Evolutionary conservation across 2,113 vertebrate genomes (phyloP), one percentile per base, ranked within the genome.

Genomic region (Eptatretus burgeri): DNA sequence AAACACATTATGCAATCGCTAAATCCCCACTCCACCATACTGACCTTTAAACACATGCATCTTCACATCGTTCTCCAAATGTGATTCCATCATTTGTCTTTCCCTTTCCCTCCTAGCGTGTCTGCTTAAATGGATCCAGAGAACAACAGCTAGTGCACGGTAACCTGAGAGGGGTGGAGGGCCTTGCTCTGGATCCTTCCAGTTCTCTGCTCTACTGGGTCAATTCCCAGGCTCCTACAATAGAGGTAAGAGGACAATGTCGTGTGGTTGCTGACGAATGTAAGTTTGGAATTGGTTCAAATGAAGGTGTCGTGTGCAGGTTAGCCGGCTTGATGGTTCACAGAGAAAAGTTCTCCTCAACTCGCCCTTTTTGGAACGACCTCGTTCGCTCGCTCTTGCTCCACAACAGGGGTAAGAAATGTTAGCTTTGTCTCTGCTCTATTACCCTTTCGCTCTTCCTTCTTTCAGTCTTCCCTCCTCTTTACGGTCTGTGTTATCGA

Each of bases 181-280:
- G 88, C 5, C 73, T 98, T 73, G 81, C 83, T 62, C 93, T 98
- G 60, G 91, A 98, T 67, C 81, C 91, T 51, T 75, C 93, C 70
- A 86, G 88, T 69, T 75, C 79, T 64, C 71, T 98, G 68, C 80
- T 98, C 1, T 98, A 93, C 74, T 98, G 91, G 91, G 85, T 98
- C 50, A 89, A 96, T 1, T 82, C 87, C 1, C 86, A 83, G 62
- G 78, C 85, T 5, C 84, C 82, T 66, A 95, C 83, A 77, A 94
- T 98, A 0, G 91, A 98, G 84, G 91, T 95, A 78, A 8, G 51
- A 41, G 9, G 19, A 16, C 19, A 60, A 18, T 2, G 1, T 41
- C 5, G 41, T 60, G 18, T 13, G 14, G 41, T 12, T 16, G 13
- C 50, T 20, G 27, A 19, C 27, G 41, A 18, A 14, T 51, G 1